Conservation (phyloP, 2,113 vertebrate genomes). For the Hippocampus abdominalis region DNA sequence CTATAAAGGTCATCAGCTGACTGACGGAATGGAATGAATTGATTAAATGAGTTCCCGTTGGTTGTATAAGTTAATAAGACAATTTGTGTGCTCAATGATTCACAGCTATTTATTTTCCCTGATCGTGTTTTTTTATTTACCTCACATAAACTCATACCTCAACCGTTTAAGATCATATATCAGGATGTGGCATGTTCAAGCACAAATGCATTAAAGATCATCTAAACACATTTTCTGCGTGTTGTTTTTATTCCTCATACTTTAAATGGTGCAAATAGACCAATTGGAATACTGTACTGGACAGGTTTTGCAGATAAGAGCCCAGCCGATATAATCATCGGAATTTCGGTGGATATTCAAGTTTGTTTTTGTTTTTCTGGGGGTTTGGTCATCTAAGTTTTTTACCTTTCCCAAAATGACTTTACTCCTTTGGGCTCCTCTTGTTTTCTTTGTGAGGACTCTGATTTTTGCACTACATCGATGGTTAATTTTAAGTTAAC, state of each 20-base stretch:
- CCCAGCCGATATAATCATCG: not conserved
- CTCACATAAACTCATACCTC: not conserved
- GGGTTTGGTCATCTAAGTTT: not conserved
- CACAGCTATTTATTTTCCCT: not conserved
- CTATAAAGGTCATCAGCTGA: not conserved
- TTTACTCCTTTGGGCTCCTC: not conserved
- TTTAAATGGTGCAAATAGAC: conserved; percentile 33
- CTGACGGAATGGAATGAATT: not conserved
- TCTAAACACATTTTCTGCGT: conserved; percentile 17
- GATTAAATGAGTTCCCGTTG: not conserved
- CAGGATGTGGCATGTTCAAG: conserved; percentile 8
- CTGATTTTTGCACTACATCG: not conserved
- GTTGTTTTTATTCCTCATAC: not conserved
- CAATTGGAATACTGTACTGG: not conserved
- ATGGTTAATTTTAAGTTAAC: no score
- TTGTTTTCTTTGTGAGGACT: not conserved
- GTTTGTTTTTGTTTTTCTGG: not conserved
- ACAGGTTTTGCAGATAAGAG: not conserved
- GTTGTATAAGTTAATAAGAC: not conserved
- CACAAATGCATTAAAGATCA: conserved; percentile 44
- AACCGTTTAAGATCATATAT: conserved; percentile 12
- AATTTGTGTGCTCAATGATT: not conserved
- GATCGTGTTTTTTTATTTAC: conserved; percentile 1
- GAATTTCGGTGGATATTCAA: not conserved
- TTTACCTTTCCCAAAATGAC: not conserved